Evolutionary conservation across 2,888 invertebrate genomes (phyloP).

Genomic region (Xestia xanthographa): DNA sequence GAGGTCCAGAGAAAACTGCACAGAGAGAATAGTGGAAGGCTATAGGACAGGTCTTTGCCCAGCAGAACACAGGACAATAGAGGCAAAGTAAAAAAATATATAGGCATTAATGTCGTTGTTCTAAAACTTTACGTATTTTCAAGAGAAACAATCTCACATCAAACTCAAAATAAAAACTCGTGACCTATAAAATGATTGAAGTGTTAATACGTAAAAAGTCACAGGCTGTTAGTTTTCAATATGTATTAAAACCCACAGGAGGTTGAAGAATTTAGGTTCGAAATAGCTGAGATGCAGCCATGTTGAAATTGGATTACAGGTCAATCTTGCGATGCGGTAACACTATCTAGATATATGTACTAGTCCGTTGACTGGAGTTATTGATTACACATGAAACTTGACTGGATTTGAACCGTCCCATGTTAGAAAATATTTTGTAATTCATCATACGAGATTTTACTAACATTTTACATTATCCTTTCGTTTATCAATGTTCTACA

Average conservation of each 20-base stretch:
- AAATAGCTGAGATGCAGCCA: conserved; percentile 39
- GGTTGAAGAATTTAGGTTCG: conserved; percentile 22
- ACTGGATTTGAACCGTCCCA: neutral
- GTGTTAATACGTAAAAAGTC: neutral
- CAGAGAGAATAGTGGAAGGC: too few species aligned
- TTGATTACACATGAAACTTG: conserved; percentile 6
- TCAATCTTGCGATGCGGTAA: conserved; percentile 42
- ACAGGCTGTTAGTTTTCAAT: conserved; percentile 3
- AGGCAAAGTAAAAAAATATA: too few species aligned
- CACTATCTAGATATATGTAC: conserved; percentile 21
- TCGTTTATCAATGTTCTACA: neutral
- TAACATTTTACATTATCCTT: neutral
- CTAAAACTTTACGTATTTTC: neutral
- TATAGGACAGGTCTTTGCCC: too few species aligned
- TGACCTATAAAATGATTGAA: neutral
- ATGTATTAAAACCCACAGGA: conserved; percentile 35
- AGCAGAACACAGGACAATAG: too few species aligned
- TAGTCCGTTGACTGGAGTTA: neutral
- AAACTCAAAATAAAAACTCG: neutral
- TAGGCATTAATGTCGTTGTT: neutral
- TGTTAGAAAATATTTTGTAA: conserved; percentile 1
- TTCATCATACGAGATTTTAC: neutral
- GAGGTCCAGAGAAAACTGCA: too few species aligned
- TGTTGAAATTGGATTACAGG: conserved; percentile 52
- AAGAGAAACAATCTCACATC: neutral